Percentiles rank a stretch among this genome's conserved stretches.
These are phyloP conservation scores for Pipistrellus pipistrellus DNA, from an alignment of 2,797 vertebrate species.

Conservation along the genomic window DNA sequence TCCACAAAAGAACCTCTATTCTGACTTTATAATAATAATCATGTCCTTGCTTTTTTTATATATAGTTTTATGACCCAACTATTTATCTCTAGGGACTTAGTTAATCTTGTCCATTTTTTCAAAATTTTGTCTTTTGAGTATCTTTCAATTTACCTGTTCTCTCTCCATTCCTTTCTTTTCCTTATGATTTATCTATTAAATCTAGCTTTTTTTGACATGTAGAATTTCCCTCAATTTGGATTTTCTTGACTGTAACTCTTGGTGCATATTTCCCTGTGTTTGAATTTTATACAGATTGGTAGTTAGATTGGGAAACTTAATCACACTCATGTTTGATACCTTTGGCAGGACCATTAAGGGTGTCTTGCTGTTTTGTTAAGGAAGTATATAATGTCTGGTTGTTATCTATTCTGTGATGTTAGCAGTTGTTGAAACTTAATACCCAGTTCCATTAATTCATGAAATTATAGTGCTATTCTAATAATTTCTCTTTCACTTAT, in stretches of 20 bases:
- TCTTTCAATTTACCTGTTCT: neutral
- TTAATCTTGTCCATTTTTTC: conserved; percentile 30
- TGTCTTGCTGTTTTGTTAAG: neutral
- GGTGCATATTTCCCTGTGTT: neutral
- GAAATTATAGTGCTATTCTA: conserved; percentile 6
- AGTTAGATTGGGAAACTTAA: conserved; percentile 47
- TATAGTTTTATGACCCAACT: neutral
- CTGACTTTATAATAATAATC: conserved; percentile 15
- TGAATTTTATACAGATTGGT: conserved; percentile 48
- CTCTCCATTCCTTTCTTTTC: conserved; percentile 21
- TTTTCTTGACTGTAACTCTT: conserved; percentile 32
- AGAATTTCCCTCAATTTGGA: conserved; percentile 17
- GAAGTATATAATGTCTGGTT: neutral
- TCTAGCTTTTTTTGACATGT: conserved; percentile 28
- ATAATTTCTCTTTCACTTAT: conserved; percentile 37
- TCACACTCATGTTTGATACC: neutral
- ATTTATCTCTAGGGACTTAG: neutral
- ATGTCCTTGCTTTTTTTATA: conserved; percentile 4
- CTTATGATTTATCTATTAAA: conserved; percentile 51
- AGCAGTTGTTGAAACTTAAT: conserved; percentile 8
- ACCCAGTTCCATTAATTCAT: neutral
- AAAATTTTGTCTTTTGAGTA: conserved; percentile 2
- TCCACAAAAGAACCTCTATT: neutral
- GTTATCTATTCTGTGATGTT: conserved; percentile 32
- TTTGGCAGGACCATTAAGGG: neutral